Base-by-base conservation (phyloP, 2,888 invertebrate genomes). In the Coelopa pilipes region DNA sequence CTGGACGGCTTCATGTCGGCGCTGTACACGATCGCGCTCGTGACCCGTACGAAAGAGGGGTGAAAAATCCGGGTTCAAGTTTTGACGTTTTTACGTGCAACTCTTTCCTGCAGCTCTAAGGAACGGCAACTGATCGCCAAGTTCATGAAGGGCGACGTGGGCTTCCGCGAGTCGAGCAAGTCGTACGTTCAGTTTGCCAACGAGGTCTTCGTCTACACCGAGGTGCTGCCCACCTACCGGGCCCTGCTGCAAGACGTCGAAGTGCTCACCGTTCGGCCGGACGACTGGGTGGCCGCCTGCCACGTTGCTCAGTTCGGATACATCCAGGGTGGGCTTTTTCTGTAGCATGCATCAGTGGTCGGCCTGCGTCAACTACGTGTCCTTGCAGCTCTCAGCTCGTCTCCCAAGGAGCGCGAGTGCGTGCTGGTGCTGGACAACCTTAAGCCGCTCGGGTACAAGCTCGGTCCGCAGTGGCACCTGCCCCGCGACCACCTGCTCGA, bases 1-100 rank as follows among this genome's bases (percentile, higher is more conserved):
- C 74, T 87, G 13, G 86, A 87, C 76, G 87, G 87, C 0, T 87
- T 87, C 70, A 87, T 87, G 87, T 87, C 87, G 0, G 80, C 81
- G 1, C 73, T 87, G 5, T 87, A 85, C 76, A 83, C 79, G 10
- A 78, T 84, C 15, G 55, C 79, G 10, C 67, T 84, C 55, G 79
- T 76, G 7, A 76, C 85, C n/a, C 73, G 77, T 59, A 76, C 80
- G 0, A 57, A 57, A 1, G 76, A 75, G 21, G 79, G 75, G 82
- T 82, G 76, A 75, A 60, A 5, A 15, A 57, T 10, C n/a, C 34
- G 13, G 19, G 15, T 46, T 47, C 24, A 34, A 19, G n/a, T 69
- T 66, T 17, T 17, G 11, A 34, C 12, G 46, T 67, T 46, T 15
- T 59, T 17, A 7, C 57, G 34, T 67, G 19, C 12, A 62, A 4